A percentile compares a stretch with the other conserved stretches of the same genome.
Conservation (phyloP, 2,888 invertebrate species). For the Cordilura impudica region DNA sequence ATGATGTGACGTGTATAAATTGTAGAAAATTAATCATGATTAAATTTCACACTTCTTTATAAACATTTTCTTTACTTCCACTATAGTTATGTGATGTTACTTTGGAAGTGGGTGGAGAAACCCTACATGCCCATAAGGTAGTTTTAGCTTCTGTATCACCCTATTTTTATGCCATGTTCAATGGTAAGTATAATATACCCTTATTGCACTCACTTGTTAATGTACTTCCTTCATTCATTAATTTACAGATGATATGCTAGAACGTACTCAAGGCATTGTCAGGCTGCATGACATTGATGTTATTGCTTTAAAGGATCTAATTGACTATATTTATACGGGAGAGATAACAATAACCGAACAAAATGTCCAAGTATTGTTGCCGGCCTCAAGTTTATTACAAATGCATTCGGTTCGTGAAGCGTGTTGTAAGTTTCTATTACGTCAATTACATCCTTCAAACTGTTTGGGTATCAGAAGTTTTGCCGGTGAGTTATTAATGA, state of each 20-base stretch:
- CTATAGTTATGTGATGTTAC: slow-evolving; percentile 79
- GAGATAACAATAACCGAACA: slow-evolving; percentile 84
- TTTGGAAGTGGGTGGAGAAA: slow-evolving; percentile 83
- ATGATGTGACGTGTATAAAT: slow-evolving; percentile 2
- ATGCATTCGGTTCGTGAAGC: slow-evolving; percentile 84
- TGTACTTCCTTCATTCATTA: not conserved
- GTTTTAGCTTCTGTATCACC: slow-evolving; percentile 86
- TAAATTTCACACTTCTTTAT: slow-evolving; percentile 4
- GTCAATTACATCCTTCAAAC: slow-evolving; percentile 87
- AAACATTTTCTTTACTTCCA: not conserved
- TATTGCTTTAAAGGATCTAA: slow-evolving; percentile 82
- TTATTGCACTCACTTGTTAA: not conserved
- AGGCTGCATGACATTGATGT: slow-evolving; percentile 79
- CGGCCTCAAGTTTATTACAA: slow-evolving; percentile 86
- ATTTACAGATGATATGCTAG: slow-evolving; percentile 78
- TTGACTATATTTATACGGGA: slow-evolving; percentile 88
- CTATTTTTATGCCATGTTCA: slow-evolving; percentile 85
- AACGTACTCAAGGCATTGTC: slow-evolving; percentile 76
- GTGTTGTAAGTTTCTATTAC: slow-evolving; percentile 86
- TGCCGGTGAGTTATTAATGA: slow-evolving; percentile 74
- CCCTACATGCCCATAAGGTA: slow-evolving; percentile 85
- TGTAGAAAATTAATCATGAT: slow-evolving; percentile 44
- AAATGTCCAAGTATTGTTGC: slow-evolving; percentile 84
- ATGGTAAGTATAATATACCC: slow-evolving; percentile 72
- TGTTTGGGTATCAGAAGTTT: slow-evolving; percentile 88